These are phyloP conservation scores for Morpho helenor DNA, from an alignment of 2,888 invertebrate species.

Conservation along the genomic window DNA sequence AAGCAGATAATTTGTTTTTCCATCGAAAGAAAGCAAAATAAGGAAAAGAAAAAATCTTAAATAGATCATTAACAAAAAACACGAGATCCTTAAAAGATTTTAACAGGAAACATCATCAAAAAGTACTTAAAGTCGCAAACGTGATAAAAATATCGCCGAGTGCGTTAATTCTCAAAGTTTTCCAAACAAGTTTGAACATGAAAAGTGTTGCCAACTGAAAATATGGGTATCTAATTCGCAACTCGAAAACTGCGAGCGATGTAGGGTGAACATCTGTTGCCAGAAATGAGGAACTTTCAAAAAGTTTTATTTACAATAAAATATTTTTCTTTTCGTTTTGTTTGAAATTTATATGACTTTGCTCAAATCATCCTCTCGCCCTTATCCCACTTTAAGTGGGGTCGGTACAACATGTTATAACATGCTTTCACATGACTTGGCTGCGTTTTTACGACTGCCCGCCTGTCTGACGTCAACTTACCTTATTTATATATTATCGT, in stretches of 20 bases:
- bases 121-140: conserved; percentile 22
- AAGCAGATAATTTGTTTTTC: no score
- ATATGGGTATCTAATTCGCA: conserved; percentile 23
- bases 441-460: no score
- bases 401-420: no score
- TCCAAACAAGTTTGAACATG: conserved; percentile 19
- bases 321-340: background rate
- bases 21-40: no score
- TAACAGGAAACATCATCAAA: conserved; percentile 16
- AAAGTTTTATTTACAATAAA: conserved; percentile 3
- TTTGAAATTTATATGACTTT: background rate
- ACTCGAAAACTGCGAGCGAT: conserved; percentile 16
- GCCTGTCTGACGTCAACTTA: no score
- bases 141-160: conserved; percentile 22
- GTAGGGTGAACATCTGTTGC: conserved; percentile 10
- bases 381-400: no score
- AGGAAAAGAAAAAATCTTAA: no score
- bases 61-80: background rate
- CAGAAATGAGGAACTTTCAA: conserved; percentile 1
- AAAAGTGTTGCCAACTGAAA: conserved; percentile 21
- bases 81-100: background rate
- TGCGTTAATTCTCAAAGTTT: conserved; percentile 24
- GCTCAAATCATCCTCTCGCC: background rate
- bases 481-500: no score
- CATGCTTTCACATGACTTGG: no score